phyloP scores from a whole-genome alignment of 2,888 invertebrate genomes.

The Blastobasis lacticolella region DNA sequence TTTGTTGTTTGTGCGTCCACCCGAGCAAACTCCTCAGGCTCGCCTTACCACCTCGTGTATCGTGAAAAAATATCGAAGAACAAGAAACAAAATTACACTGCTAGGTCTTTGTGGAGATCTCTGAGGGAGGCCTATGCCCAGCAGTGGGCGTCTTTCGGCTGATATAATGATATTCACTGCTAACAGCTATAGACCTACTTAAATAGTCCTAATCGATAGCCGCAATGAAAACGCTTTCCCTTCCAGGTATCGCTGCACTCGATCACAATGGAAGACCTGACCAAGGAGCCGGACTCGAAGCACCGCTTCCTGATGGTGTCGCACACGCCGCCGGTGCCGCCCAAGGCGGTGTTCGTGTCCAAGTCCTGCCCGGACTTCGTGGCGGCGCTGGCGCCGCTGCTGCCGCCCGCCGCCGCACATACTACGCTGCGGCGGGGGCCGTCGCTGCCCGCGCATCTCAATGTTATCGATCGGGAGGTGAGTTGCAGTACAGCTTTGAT shows the following conservation, averaged over 20 bases:
- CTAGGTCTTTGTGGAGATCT: too few relatives aligned
- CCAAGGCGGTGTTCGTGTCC: constrained; percentile 77
- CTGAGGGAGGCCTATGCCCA: too few relatives aligned
- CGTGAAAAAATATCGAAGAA: too few relatives aligned
- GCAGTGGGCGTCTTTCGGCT: too few relatives aligned
- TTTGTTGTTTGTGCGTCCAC: too few relatives aligned
- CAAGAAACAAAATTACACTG: too few relatives aligned
- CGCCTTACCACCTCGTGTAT: too few relatives aligned
- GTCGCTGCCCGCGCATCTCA: constrained; percentile 44
- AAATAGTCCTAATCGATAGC: too few relatives aligned
- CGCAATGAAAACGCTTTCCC: background rate
- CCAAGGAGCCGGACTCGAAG: constrained; percentile 83
- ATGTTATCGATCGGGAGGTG: constrained; percentile 34
- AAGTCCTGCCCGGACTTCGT: constrained; percentile 87
- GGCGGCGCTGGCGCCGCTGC: constrained; percentile 20
- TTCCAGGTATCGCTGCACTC: constrained; percentile 84
- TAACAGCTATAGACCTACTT: too few relatives aligned
- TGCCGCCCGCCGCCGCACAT: constrained; percentile 6
- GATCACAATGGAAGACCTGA: constrained; percentile 91
- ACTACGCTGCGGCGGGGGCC: constrained; percentile 7
- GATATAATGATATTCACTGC: too few relatives aligned
- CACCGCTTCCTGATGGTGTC: constrained; percentile 91
- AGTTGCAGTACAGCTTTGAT: background rate
- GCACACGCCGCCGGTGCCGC: constrained; percentile 62
- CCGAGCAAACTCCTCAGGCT: too few relatives aligned